Evolutionary conservation across 2,113 vertebrate genomes (phyloP).

Genomic region (Takifugu bimaculatus): DNA sequence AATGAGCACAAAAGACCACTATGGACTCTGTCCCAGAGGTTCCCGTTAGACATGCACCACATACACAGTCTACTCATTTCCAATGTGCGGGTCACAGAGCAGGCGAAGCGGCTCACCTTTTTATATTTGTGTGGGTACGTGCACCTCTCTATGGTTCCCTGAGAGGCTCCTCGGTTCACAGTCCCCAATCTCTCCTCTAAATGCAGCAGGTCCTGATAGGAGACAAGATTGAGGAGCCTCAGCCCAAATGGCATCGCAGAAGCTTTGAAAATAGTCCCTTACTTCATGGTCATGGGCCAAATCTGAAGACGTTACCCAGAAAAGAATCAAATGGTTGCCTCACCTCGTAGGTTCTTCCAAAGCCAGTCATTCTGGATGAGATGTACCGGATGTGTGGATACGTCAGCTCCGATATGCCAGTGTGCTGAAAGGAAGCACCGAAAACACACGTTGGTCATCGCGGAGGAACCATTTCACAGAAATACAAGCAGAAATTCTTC

Average conservation of each 20-base stretch:
- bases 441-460: neutral
- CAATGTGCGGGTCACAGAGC: no score
- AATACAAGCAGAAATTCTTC: no score
- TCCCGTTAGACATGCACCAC: constrained; percentile 58
- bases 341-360: constrained; percentile 94
- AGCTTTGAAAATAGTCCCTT: no score
- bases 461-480: no score
- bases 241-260: no score
- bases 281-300: neutral
- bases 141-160: constrained; percentile 99
- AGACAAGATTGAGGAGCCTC: neutral
- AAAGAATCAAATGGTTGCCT: constrained; percentile 22
- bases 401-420: constrained; percentile 80
- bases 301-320: neutral
- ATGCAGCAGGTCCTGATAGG: constrained; percentile 90
- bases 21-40: constrained; percentile 65
- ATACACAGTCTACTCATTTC: constrained; percentile 17
- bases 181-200: constrained; percentile 97
- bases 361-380: constrained; percentile 96
- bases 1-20: constrained; percentile 67
- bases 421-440: constrained; percentile 60
- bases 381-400: constrained; percentile 99
- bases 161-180: constrained; percentile 97
- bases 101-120: constrained; percentile 78
- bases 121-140: constrained; percentile 99